These are phyloP conservation scores for Drosophila obscura DNA, from an alignment of 1,140 invertebrate genomes.

Conservation along the genomic window DNA sequence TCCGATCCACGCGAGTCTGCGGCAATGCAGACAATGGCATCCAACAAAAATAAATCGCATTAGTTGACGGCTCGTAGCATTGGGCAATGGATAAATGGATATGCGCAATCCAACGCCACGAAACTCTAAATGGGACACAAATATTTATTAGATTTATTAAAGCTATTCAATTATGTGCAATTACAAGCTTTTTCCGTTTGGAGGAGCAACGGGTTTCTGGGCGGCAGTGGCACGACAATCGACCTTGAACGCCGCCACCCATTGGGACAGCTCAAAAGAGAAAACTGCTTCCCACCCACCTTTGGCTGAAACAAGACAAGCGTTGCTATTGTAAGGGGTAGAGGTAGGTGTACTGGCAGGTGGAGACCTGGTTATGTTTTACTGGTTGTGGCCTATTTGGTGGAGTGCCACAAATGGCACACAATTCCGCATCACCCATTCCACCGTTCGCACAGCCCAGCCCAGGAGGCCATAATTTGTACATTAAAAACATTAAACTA, in stretches of 20 bases:
- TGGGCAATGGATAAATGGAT: no score
- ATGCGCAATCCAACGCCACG: no score
- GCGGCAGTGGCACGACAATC: slow-evolving; percentile 11
- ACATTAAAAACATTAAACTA: slow-evolving; percentile 73
- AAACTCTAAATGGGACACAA: no score
- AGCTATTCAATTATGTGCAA: no score
- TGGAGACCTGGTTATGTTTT: slow-evolving; percentile 69
- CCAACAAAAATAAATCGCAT: no score
- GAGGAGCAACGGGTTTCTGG: slow-evolving; percentile 1
- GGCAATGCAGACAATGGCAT: no score
- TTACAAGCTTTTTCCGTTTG: not conserved
- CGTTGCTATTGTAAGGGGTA: no score
- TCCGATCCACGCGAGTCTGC: no score
- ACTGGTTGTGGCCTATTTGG: slow-evolving; percentile 72
- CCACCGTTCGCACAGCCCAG: no score
- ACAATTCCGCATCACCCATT: slow-evolving; percentile 54
- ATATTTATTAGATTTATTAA: no score
- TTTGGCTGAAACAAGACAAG: slow-evolving; percentile 36
- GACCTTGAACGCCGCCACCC: slow-evolving; percentile 59
- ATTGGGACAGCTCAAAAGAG: slow-evolving; percentile 24
- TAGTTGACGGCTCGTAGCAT: no score
- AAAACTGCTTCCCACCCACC: slow-evolving; percentile 28
- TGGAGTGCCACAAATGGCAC: slow-evolving; percentile 74
- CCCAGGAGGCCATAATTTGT: slow-evolving; percentile 61
- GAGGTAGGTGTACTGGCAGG: not conserved